Evolutionary conservation across 2,113 vertebrate species (phyloP), one percentile per base, ranked within the genome.

Genomic region (Perccottus glenii): DNA sequence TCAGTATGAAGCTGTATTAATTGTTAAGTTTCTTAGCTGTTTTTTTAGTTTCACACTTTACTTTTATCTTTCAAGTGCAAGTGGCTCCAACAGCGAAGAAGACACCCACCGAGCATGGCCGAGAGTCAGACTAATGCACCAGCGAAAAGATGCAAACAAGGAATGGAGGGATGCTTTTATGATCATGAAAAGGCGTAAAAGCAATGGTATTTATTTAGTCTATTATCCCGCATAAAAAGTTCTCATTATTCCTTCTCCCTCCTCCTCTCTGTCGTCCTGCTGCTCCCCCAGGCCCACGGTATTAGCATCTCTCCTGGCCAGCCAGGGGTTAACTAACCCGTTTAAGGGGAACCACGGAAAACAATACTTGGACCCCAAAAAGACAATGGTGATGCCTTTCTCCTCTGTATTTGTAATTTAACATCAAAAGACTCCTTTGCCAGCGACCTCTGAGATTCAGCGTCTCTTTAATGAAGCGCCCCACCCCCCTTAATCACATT

Each of bases 401-500:
- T 85, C 87, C 82, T 90, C 87, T 87, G 67, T 91, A 93, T 94
- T 94, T 93, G 92, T 94, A 94, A 93, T 94, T 94, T 94, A 92
- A 94, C 93, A 93, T 94, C 92, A 93, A 93, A 94, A 93, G 91
- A 88, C 90, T 85, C 85, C 88, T 91, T 90, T 90, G 84, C 84
- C 87, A 84, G 91, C 92, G 91, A 93, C 91, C 92, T 93, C 91
- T 90, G 90, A 90, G 87, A 90, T 86, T 81, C 76, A 76, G 91
- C 89, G 78, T 90, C 82, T 88, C 92, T 93, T 93, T 93, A 94
- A 93, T 92, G 92, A 94, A 91, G 89, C 87, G 84, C 86, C 88
- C 88, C 85, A 83, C 90, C 89, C 89, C 94, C 95, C 96, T 98
- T 99, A 98, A 99, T 99, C 96, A 99, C 96, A 99, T 99, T 99